Conservation (phyloP, 2,888 invertebrate species). For the Flabesymbios commensalis region DNA sequence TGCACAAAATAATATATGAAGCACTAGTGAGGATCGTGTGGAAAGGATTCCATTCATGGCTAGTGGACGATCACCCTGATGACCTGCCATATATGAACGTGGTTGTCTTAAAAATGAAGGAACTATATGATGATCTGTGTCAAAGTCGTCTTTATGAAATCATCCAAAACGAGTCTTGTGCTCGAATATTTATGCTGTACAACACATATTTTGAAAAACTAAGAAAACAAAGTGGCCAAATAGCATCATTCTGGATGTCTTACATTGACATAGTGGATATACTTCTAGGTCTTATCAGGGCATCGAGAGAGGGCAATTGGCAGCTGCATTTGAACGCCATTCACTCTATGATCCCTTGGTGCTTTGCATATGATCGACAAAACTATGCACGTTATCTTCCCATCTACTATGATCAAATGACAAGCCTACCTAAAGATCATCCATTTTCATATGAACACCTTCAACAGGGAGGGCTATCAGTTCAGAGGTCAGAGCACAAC, state of each 20-base stretch:
- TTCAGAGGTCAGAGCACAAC: too few relatives aligned
- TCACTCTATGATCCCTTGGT: slow-evolving; percentile 32
- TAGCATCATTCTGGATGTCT: slow-evolving; percentile 34
- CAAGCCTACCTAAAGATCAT: too few relatives aligned
- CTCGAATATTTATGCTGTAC: background rate
- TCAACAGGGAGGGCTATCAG: too few relatives aligned
- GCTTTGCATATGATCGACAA: slow-evolving; percentile 35
- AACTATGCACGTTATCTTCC: slow-evolving; percentile 34
- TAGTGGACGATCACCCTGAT: slow-evolving; percentile 5
- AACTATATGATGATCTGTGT: background rate
- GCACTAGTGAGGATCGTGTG: slow-evolving; percentile 26
- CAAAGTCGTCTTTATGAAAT: background rate
- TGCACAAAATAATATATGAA: slow-evolving; percentile 32
- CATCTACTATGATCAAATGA: too few relatives aligned
- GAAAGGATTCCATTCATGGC: slow-evolving; percentile 11
- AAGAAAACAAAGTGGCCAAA: slow-evolving; percentile 11
- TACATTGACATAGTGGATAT: slow-evolving; percentile 36
- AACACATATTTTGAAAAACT: slow-evolving; percentile 9
- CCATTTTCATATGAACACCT: too few relatives aligned
- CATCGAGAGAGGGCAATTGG: slow-evolving; percentile 31
- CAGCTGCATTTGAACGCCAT: slow-evolving; percentile 27
- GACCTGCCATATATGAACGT: background rate
- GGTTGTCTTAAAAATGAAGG: background rate
- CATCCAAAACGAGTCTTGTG: background rate
- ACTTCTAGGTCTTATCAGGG: slow-evolving; percentile 22